Evolutionary conservation across 2,888 invertebrate genomes (phyloP).

Genomic region (Yponomeuta malinellus): DNA sequence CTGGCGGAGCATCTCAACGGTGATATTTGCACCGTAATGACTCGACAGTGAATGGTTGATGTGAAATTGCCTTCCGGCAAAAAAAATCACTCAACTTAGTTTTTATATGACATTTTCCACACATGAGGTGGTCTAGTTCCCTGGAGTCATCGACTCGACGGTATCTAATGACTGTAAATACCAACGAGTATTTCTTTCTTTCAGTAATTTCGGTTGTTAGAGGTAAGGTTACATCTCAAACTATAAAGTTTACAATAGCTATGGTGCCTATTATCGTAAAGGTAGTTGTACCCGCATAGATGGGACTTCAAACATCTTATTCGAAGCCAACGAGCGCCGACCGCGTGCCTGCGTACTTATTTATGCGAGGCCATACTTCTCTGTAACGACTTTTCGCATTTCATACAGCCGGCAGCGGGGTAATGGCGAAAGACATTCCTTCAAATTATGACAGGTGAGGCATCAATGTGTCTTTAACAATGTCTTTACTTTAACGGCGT

Average conservation of each 20-base stretch:
- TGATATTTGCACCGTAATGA: conserved; percentile 25
- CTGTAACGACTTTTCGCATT: conserved; percentile 48
- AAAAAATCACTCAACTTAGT: background rate
- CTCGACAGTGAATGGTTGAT: background rate
- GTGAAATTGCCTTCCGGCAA: background rate
- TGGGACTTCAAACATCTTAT: background rate
- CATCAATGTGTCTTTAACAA: conserved; percentile 4
- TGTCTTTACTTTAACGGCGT: background rate
- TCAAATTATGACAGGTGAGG: conserved; percentile 12
- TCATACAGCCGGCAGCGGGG: conserved; percentile 17
- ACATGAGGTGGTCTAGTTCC: conserved; percentile 2
- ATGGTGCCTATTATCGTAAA: background rate
- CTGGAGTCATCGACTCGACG: background rate
- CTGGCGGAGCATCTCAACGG: conserved; percentile 22
- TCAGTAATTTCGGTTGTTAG: background rate
- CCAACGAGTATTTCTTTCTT: too few relatives aligned
- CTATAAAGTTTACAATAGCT: background rate
- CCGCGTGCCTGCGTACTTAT: background rate
- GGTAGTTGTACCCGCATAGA: background rate
- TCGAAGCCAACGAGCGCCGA: background rate
- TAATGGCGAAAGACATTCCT: conserved; percentile 12
- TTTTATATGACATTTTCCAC: background rate
- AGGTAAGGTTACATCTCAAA: background rate
- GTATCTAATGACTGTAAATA: too few relatives aligned
- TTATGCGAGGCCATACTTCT: conserved; percentile 30